phyloP scores from a whole-genome alignment of 2,888 invertebrate species.

The Drosophila prolongata region DNA sequence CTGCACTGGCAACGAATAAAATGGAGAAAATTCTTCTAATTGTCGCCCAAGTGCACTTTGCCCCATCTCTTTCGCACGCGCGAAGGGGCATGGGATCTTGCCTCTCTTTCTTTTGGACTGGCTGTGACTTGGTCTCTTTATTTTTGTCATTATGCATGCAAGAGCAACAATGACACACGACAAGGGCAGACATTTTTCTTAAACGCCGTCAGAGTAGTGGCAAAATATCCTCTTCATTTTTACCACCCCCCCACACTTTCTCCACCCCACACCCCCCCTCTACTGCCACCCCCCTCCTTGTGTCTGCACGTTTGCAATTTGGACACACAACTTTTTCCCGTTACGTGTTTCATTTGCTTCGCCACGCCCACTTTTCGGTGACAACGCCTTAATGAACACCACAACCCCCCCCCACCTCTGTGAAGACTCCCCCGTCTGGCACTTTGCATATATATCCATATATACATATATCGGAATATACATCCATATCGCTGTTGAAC shows the following conservation, averaged over 20 bases:
- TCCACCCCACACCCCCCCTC: not conserved
- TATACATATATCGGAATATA: not conserved
- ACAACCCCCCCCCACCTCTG: conserved; percentile 3
- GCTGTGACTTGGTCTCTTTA: not conserved
- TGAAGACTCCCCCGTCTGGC: conserved; percentile 5
- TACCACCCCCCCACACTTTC: not conserved
- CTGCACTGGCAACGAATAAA: conserved; percentile 25
- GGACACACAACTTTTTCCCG: conserved; percentile 64
- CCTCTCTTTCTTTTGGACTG: not conserved
- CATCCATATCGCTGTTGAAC: conserved; percentile 44
- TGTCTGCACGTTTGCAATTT: conserved; percentile 68
- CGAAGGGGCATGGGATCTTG: not conserved
- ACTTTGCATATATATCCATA: conserved; percentile 3
- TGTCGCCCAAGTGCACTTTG: conserved; percentile 66
- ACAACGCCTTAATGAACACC: conserved; percentile 40
- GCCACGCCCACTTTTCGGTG: conserved; percentile 14
- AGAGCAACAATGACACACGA: conserved; percentile 58
- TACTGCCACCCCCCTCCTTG: not conserved
- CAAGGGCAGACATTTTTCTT: conserved; percentile 67
- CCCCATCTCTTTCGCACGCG: not conserved
- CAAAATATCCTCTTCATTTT: not conserved
- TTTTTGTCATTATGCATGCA: conserved; percentile 67
- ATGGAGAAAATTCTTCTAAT: conserved; percentile 63
- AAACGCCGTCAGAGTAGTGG: conserved; percentile 39
- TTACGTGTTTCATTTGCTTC: conserved; percentile 64